Base-by-base conservation (phyloP, 2,797 vertebrate species). In the Tadarida brasiliensis region DNA sequence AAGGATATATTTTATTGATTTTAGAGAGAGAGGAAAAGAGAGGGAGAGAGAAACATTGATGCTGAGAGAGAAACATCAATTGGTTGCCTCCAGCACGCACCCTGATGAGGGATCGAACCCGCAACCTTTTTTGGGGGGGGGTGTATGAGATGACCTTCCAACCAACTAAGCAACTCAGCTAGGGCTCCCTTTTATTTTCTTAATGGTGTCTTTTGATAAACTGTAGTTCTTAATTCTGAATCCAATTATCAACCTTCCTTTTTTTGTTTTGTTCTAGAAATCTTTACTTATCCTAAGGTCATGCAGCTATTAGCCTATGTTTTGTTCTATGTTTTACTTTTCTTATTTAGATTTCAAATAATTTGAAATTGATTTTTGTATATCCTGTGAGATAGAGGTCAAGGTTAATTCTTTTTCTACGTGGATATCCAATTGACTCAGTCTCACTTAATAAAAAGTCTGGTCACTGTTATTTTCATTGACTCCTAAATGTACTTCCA, bases 261-360 rank as follows among this genome's bases (percentile, higher is more conserved):
- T 81, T 73, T 86, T 68, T 80, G 7, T 59, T 70, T 74, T 80
- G 26, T 76, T 71, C 54, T 78, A 74, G 30, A 82, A 59, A 80
- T 20, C 22, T 30, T 12, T 85, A 30, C 7, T 49, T 57, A 71
- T 35, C 20, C 85, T 30, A 74, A 8, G 33, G 59, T 70, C 63
- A 77, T 49, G 35, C 3, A 78, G 12, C 6, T 65, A 71, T 30
- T 81, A 77, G 77, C 17, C 17, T 68, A 44, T 71, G 30, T 49
- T 95, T 90, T 83, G 70, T 91, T 90, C 80, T 81, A 73, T 92
- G 17, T 33, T 82, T 87, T 35, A 88, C 15, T 22, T 80, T 91
- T 77, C 51, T 95, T 47, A 61, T 81, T 91, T 84, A 71, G 67
- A 82, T 63, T 71, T 77, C 30, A 88, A 78, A n/a, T 73, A n/a